phyloP scores from a whole-genome alignment of 2,797 vertebrate genomes.

The Pteropus rufus region DNA sequence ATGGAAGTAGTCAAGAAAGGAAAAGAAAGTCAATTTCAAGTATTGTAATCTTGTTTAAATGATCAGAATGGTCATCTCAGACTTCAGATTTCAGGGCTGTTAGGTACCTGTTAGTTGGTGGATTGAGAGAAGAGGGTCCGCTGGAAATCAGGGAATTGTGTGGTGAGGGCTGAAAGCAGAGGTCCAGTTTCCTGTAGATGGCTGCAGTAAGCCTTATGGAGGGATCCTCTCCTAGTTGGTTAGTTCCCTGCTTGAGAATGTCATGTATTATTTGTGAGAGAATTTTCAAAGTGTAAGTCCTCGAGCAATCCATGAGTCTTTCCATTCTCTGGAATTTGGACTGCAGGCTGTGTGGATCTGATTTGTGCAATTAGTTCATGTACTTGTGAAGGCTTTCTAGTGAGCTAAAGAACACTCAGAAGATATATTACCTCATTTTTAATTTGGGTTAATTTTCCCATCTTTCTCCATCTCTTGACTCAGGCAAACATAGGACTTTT shows the following conservation, averaged over 20 bases:
- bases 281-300: neutral
- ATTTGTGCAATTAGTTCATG: rapidly evolving
- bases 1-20: neutral
- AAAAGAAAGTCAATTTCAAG: neutral
- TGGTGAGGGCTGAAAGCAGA: neutral
- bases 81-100: neutral
- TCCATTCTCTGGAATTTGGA: neutral
- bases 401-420: neutral
- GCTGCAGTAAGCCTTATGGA: neutral
- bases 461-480: slow-evolving; percentile 10
- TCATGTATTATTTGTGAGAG: neutral
- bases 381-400: neutral
- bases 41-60: slow-evolving; percentile 33
- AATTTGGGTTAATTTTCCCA: neutral
- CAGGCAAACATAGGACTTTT: neutral
- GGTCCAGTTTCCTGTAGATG: neutral
- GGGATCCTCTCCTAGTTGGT: no score
- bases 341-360: neutral
- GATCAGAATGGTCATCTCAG: neutral
- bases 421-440: neutral
- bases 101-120: no score
- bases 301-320: neutral
- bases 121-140: neutral
- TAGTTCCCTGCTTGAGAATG: neutral
- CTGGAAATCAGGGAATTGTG: neutral